Conservation (phyloP, 2,888 invertebrate species). For the Cosmia pyralina region DNA sequence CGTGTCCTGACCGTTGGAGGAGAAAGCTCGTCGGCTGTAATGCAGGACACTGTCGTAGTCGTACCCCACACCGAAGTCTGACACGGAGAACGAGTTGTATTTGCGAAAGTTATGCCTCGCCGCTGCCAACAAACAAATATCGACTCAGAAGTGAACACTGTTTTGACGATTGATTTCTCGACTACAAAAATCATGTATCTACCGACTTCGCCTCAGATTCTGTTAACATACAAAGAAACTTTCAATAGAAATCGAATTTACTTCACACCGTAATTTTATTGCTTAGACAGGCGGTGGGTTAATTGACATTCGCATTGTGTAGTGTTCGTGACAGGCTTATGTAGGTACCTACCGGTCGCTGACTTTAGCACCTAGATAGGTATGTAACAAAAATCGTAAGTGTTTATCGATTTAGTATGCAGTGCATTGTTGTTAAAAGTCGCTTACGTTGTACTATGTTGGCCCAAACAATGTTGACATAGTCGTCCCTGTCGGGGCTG, state of each 20-base stretch:
- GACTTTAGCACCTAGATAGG: conserved; percentile 21
- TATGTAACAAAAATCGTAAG: conserved; percentile 28
- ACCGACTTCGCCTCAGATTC: conserved; percentile 29
- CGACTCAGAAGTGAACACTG: conserved; percentile 48
- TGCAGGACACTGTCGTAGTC: conserved; percentile 94
- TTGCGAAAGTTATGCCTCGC: conserved; percentile 91
- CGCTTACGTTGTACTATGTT: conserved; percentile 91
- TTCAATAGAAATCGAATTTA: conserved; percentile 63
- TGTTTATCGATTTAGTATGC: conserved; percentile 13
- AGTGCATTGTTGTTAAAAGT: neutral
- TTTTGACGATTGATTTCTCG: conserved; percentile 41
- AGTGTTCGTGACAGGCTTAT: conserved; percentile 52
- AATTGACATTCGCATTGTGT: conserved; percentile 74
- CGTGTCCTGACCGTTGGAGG: conserved; percentile 92
- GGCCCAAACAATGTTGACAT: conserved; percentile 93
- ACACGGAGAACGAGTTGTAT: conserved; percentile 91
- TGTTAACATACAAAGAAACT: conserved; percentile 58
- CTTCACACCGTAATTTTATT: conserved; percentile 59
- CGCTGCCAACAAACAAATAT: conserved; percentile 75
- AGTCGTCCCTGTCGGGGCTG: conserved; percentile 94
- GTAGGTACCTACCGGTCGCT: conserved; percentile 26
- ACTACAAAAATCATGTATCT: conserved; percentile 41
- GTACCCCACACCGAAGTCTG: conserved; percentile 92
- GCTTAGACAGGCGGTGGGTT: conserved; percentile 56
- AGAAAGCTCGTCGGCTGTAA: conserved; percentile 93